Evolutionary conservation across 2,797 vertebrate species (phyloP), one percentile per base, ranked within the genome.

Genomic region (Vireo griseus): DNA sequence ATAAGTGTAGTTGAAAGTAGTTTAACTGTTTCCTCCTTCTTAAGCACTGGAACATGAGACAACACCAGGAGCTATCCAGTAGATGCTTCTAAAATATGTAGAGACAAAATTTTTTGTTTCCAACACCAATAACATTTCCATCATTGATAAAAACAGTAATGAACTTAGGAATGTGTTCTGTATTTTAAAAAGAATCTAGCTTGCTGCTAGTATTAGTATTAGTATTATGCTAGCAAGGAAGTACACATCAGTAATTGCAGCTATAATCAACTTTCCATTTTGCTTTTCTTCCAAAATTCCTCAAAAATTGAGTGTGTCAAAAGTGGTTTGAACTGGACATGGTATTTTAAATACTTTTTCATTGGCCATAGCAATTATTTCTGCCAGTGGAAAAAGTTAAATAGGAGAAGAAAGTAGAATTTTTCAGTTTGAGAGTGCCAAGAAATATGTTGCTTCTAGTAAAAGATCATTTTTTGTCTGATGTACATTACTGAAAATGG

Each of bases 261-360:
- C 42, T 68, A 62, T 92, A 92, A 95, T 86, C 74, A 52, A 57
- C 68, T 80, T 90, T 76, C 28, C n/a, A 47, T 66, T 84, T 92
- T 71, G 52, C 74, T 75, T 94, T 90, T 93, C 68, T 86, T 95
- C 95, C 83, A 92, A 92, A 94, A 94, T 95, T 85, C 83, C 66
- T 96, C 90, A 81, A 88, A 88, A 88, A 89, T 75, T 76, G 76
- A 80, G 69, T 91, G 75, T 95, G 58, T 94, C 74, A 0, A 85
- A 44, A 89, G 61, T 45, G 67, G 31, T 88, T 94, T 94, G 80
- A 91, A 89, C 94, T 93, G 67, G 78, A 84, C 65, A 29, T 92
- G 92, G 69, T 96, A 78, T 86, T 93, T 95, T 71, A 67, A 79
- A 86, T 91, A 29, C 39, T 88, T 94, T 92, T 95, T 86, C 66